Conservation (phyloP, 2,113 vertebrate genomes). For the Pithys albifrons region DNA sequence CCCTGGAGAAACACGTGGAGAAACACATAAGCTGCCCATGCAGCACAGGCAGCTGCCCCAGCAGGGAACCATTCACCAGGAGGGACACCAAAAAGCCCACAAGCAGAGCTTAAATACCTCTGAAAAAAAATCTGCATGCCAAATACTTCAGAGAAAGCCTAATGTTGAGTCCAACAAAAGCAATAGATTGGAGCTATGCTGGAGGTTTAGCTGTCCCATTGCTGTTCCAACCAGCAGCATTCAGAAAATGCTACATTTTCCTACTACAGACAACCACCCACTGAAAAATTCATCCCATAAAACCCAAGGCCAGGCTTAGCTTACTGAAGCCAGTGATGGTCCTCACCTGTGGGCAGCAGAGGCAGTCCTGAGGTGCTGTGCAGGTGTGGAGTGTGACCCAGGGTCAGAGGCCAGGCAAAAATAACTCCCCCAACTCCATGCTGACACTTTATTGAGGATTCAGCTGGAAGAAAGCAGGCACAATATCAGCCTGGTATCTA, state of each 20-base stretch:
- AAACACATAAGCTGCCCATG: neutral
- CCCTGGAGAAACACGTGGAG: neutral
- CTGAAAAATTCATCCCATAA: neutral
- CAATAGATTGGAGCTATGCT: fast-evolving
- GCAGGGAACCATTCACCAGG: neutral
- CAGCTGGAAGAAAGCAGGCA: neutral
- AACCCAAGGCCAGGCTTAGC: neutral
- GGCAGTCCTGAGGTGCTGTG: fast-evolving
- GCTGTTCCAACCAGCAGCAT: neutral
- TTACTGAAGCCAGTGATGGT: neutral
- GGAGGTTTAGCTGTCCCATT: neutral
- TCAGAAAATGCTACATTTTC: neutral
- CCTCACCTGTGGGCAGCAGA: neutral
- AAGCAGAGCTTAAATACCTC: neutral
- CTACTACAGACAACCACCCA: fast-evolving
- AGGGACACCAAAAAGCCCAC: neutral
- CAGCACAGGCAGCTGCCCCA: neutral
- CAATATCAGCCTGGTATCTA: neutral
- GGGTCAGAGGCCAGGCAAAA: neutral
- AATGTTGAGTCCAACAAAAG: neutral
- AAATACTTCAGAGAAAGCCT: neutral
- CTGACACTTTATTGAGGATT: neutral
- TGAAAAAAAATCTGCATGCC: neutral
- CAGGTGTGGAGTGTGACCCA: neutral
- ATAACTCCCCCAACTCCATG: neutral